These are phyloP conservation scores for Ridgeia piscesae DNA, from an alignment of 1,140 invertebrate species.

Conservation along the genomic window DNA sequence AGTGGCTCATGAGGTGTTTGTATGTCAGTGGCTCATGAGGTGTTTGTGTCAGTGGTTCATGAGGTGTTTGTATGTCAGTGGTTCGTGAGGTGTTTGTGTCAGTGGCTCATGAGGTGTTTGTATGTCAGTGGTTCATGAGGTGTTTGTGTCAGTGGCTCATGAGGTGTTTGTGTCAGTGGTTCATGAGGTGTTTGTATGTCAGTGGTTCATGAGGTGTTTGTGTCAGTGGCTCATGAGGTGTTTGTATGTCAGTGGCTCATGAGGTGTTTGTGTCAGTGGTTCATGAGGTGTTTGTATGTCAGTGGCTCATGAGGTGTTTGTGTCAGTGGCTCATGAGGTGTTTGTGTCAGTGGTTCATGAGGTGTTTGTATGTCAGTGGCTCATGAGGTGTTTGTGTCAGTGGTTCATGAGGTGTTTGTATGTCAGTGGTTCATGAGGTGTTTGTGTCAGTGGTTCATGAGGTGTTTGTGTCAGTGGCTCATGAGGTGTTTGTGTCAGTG, in stretches of 20 bases:
- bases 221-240: neutral
- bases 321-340: no score
- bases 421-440: neutral
- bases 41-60: no score
- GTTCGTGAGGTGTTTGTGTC: no score
- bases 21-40: no score
- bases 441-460: neutral
- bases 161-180: neutral
- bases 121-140: neutral
- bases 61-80: no score
- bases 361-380: no score
- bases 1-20: neutral
- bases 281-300: neutral
- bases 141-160: neutral
- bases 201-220: neutral
- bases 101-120: no score
- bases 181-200: no score
- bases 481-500: neutral
- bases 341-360: no score
- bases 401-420: neutral
- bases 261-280: neutral
- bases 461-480: neutral
- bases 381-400: neutral
- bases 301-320: neutral
- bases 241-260: neutral